Evolutionary conservation across 1,140 invertebrate genomes (phyloP), one percentile per base, ranked within the genome.

Genomic region (Bombus haemorrhoidalis): DNA sequence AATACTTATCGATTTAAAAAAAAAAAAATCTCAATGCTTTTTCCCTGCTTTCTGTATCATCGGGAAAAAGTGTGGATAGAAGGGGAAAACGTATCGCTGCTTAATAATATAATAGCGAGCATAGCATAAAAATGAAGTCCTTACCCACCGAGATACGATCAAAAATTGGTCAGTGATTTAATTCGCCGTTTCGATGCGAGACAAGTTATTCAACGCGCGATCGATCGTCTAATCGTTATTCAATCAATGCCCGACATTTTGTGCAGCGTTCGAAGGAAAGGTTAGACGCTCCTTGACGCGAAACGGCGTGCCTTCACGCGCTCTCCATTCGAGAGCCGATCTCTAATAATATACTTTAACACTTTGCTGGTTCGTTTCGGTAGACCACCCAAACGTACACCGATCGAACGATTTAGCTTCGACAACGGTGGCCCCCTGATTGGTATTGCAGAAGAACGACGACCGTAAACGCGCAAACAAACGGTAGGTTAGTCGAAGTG

Each of bases 311-410:
- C 83, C 75, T 59, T 92, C 83, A 91, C 83, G 87, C 85, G 72
- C 86, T 76, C 72, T 86, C 76, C 89, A 83, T 66, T 77, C 88
- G 18, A 43, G 18, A 43, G 47, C 62, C 83, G 47, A 57, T 89
- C 81, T 90, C 90, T 93, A 93, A 93, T 93, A 92, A 92, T 92
- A 91, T 83, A 92, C 57, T 79, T 90, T 92, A 90, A 87, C 89
- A 92, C 88, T 87, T 92, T 73, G 68, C 90, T 87, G 80, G 12
- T 62, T 90, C 71, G 59, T 59, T 22, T 39, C 22, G 66, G 39
- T 57, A 75, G 92, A 93, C 92, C 91, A 93, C 92, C 92, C 91
- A 91, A 90, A 89, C 25, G 73, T 76, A 53, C 25, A 39, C 66
- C 78, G 79, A 8, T 73, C 10, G 81, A 82, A 86, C 78, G 87